phyloP scores from a whole-genome alignment of 1,140 invertebrate genomes.

The Plodia interpunctella region DNA sequence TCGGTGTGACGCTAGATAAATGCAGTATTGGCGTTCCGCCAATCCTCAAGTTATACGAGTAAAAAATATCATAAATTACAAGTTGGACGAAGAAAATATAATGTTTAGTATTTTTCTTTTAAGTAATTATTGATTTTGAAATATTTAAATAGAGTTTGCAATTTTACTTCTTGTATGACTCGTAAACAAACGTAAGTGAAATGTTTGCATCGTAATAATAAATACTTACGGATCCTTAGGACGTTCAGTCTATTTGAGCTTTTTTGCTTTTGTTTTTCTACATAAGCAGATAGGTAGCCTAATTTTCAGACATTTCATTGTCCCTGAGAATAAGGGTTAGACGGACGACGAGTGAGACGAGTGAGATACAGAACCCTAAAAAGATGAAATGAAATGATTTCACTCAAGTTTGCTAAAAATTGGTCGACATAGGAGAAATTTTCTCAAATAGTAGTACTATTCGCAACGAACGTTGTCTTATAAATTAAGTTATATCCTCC shows the following conservation, averaged over 20 bases:
- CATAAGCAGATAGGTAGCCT: too few relatives aligned
- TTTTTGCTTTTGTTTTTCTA: too few relatives aligned
- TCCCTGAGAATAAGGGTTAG: too few relatives aligned
- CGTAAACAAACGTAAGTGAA: too few relatives aligned
- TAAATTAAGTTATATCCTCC: conserved; percentile 50
- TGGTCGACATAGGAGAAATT: neutral
- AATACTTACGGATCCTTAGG: too few relatives aligned
- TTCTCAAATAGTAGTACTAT: neutral
- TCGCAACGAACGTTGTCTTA: conserved; percentile 24
- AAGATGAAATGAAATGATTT: neutral
- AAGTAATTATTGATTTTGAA: neutral
- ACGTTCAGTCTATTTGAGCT: too few relatives aligned
- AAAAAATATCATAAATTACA: conserved; percentile 4
- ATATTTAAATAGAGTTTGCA: too few relatives aligned
- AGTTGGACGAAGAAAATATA: neutral
- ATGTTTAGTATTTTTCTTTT: neutral
- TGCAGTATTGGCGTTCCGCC: neutral
- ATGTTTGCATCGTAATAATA: too few relatives aligned
- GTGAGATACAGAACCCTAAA: too few relatives aligned
- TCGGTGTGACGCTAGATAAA: neutral
- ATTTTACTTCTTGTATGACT: too few relatives aligned
- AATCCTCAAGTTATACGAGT: neutral
- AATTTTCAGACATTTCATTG: too few relatives aligned
- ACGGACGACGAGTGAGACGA: too few relatives aligned
- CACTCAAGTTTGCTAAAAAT: neutral